phyloP scores from a whole-genome alignment of 2,113 vertebrate genomes.

The Brienomyrus brachyistius region DNA sequence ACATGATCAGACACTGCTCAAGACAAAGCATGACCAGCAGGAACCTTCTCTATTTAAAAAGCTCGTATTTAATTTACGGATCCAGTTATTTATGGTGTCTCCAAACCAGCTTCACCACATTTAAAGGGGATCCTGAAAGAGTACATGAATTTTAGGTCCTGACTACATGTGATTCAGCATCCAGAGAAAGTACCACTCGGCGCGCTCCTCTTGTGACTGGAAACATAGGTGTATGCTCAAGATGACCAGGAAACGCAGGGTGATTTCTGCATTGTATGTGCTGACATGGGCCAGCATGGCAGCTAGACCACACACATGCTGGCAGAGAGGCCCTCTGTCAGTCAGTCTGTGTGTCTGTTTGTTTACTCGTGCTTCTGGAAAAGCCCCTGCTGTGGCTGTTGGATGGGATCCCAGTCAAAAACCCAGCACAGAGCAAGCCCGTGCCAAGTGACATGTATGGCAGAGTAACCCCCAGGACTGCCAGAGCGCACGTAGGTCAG shows the following conservation, averaged over 20 bases:
- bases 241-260: background rate
- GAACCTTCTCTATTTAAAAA: background rate
- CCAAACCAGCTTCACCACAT: background rate
- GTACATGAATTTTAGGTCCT: background rate
- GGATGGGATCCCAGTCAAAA: background rate
- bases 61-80: background rate
- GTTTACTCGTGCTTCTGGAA: background rate
- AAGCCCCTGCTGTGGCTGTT: background rate
- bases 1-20: background rate
- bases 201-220: background rate
- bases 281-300: background rate
- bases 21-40: background rate
- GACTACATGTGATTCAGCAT: background rate
- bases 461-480: background rate
- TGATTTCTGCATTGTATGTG: background rate
- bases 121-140: background rate
- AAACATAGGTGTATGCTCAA: background rate
- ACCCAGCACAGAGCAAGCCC: background rate
- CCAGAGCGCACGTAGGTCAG: background rate
- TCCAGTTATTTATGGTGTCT: background rate
- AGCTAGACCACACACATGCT: background rate
- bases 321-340: background rate
- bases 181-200: background rate
- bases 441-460: background rate
- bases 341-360: background rate